Evolutionary conservation across 2,113 vertebrate species (phyloP), one percentile per base, ranked within the genome.

Genomic region (Tetrao urogallus): DNA sequence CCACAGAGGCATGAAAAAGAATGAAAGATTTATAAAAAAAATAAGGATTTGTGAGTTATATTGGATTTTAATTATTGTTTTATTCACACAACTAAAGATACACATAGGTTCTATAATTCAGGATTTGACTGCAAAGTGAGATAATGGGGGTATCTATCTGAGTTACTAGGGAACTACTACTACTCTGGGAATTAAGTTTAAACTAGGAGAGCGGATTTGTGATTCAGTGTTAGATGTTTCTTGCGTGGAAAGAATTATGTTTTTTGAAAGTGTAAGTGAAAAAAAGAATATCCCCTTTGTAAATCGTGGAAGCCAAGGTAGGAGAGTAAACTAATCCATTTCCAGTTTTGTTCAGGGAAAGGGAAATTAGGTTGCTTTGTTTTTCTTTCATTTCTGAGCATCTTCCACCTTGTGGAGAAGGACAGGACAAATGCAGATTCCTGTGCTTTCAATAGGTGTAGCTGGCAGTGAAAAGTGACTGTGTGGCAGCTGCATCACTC

Each of bases 401-500:
- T 63, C 50, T 90, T 92, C 61, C 28, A 48, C 22, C 32, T 22
- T 34, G 21, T 60, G 38, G 77, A 88, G 67, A 54, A 77, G 32
- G 13, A 50, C 43, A 75, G 21, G 42, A 83, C 1, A 24, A 78
- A 84, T 36, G 43, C 63, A 88, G 17, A 24, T 40, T 71, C 36
- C 61, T 71, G 13, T 8, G 1, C 10, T 70, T 97, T 98, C 61
- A 99, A 95, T 99, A 99, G 69, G 98, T 98, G 6, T 99, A 99
- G 97, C 97, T 98, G 93, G 98, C 98, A 8, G 98, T 99, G 97
- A 98, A 98, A 76, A 99, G 98, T 2, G 99, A 99, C 95, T 99
- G 97, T 20, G 66, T 98, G 43, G 99, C 98, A 89, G 99, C 95
- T 83, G 97, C 20, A 15, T 98, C 97, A 30, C 98, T 95, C 70